Evolutionary conservation across 2,888 invertebrate species (phyloP), one percentile per base, ranked within the genome.

Genomic region (Xylota segnis): DNA sequence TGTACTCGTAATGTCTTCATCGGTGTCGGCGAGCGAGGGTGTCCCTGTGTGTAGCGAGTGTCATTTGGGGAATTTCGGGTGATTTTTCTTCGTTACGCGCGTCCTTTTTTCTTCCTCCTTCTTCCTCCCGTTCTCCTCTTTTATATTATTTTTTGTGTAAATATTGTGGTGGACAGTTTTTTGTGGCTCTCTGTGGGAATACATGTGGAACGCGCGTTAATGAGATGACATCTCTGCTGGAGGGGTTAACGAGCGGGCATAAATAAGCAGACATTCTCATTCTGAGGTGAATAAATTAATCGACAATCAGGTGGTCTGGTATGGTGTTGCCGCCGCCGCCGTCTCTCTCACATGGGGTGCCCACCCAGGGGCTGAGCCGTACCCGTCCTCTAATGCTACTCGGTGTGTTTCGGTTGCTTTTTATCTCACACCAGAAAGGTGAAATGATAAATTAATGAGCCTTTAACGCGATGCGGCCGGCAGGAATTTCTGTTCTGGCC

Each of bases 391-490:
- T 72, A 79, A 70, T 63, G 75, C 82, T 70, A 70, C 70, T 50
- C 79, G 82, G 82, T 72, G 66, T 86, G 86, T 86, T 86, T 86
- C 82, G 82, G 86, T 82, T 82, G 82, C 86, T 82, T 86, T 86
- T 82, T 72, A 86, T 86, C 86, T 82, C 82, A 77, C 86, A 77
- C 82, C 76, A 68, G 68, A 75, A 77, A 82, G 86, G 82, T 86
- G 86, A 86, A 86, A 86, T 86, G 86, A 86, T 86, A 86, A 86
- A 86, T 86, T 86, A 86, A 86, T 86, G 86, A 86, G 77, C 82
- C 86, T 82, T 82, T 86, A 86, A 77, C 86, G 82, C 70, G 75
- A 66, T 70, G 5, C 6, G 18, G 3, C 32, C 59, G 50, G 45
- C 37, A 32, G 29, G 27, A 61, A 56, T 50, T 61, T 74, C 61